Evolutionary conservation across 1,140 invertebrate species (phyloP), one percentile per base, ranked within the genome.

Genomic region (Drosophila truncata): DNA sequence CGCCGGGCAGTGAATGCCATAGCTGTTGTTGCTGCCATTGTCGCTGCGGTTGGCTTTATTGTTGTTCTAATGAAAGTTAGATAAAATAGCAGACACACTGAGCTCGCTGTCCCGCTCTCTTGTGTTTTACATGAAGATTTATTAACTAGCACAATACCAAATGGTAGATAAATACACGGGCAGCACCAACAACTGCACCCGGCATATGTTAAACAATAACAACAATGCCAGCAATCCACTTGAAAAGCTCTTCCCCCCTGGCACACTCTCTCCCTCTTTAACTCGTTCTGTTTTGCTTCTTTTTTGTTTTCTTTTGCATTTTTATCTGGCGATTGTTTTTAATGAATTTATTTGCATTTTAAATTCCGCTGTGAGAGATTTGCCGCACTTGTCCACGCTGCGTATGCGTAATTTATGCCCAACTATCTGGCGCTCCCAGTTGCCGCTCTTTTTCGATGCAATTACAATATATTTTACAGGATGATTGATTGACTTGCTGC

Each of bases 61-160:
- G 78, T 86, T 75, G 75, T 85, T 79, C 74, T 86, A 82, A 86
- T 86, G 74, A 82, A 85, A 86, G 82, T 85, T 79, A 86, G 78
- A 85, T 85, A 86, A 82, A 85, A 85, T 78, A 78, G 63, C 66
- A 85, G 72, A 55, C 73, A 73, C 52, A 67, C 47, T 35, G 55
- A 33, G 50, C 66, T 33, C 42, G 10, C 31, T 35, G 42, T 73
- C 35, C 33, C 60, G 47, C 78, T 64, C 47, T 65, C 47, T 57
- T 70, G 64, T 69, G 58, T 78, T 69, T 62, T 69, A 73, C 59
- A 79, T 73, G 69, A 57, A 52, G 70, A 78, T 82, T 79, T 82
- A 78, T 71, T 79, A 70, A 86, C 82, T 81, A 42, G 65, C 67
- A 59, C 62, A 78, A 58, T 59, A 79, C 44, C 44, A 57, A 82